Evolutionary conservation across 2,888 invertebrate species (phyloP), one percentile per base, ranked within the genome.

Genomic region (Troides aeacus): DNA sequence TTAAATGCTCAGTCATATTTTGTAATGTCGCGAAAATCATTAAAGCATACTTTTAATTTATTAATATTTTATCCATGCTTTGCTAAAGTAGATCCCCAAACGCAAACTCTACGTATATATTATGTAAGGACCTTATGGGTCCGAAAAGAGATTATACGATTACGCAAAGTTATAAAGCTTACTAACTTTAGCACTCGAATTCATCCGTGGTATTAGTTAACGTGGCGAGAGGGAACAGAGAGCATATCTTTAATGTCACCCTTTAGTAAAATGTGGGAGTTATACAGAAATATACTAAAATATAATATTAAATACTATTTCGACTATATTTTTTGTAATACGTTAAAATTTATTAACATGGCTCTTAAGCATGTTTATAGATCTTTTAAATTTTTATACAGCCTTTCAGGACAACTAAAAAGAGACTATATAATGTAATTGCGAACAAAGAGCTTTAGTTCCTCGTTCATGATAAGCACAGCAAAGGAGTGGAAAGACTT

Each of bases 91-190:
- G 18, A 12, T 18, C n/a, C 21, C 8, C 3, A 58, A 21, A 21
- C n/a, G 18, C 36, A 18, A 60, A 60, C 36, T 60, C 36, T 60
- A 15, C 24, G 60, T 24, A 60, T 60, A 60, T 60, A 60, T 60
- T 60, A 36, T 60, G 23, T 36, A 36, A 58, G n/a, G 24, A 23
- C 23, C 57, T 21, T 60, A 60, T 60, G 18, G 18, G 36, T 60
- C 8, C 24, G 17, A 21, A 18, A 21, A 36, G 18, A 60, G 60
- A 60, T 60, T 36, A 60, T 60, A 36, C 60, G 24, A 60, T 60
- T 60, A 60, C 23, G 60, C 60, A 36, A 60, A 18, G 60, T 60
- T 60, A 60, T 15, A 60, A 60, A 60, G 60, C 60, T 60, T 60
- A 30, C 30, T 18, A 60, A 60, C 60, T 60, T 60, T 18, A 60